A percentile compares a stretch with the other conserved stretches of the same genome.
Evolutionary conservation across 2,888 invertebrate genomes (phyloP).

Genomic region (Gnatocerus cornutus): DNA sequence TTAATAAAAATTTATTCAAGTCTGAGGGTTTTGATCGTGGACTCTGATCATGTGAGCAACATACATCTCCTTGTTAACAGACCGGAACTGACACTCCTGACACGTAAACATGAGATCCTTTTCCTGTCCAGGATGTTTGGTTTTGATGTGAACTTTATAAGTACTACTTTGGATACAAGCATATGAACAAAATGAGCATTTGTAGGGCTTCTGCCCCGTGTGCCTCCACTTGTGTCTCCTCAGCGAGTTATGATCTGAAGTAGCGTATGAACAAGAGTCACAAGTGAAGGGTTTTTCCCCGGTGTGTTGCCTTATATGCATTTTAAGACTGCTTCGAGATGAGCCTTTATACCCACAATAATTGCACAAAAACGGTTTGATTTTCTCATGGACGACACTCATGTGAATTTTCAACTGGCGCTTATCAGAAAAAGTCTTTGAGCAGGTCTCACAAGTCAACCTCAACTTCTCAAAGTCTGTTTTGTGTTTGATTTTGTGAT

Average conservation of each 20-base stretch:
- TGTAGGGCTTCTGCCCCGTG: slow-evolving; percentile 83
- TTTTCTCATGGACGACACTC: slow-evolving; percentile 79
- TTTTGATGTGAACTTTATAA: slow-evolving; percentile 84
- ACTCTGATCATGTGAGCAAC: slow-evolving; percentile 72
- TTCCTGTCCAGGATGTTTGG: slow-evolving; percentile 83
- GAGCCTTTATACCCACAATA: slow-evolving; percentile 81
- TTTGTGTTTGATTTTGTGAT: slow-evolving; percentile 80
- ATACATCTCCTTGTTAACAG: slow-evolving; percentile 79
- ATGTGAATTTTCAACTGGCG: slow-evolving; percentile 74
- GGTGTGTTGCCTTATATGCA: slow-evolving; percentile 82
- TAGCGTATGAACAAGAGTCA: slow-evolving; percentile 80
- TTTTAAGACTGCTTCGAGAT: slow-evolving; percentile 77
- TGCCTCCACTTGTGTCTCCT: slow-evolving; percentile 86
- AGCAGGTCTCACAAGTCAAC: slow-evolving; percentile 75
- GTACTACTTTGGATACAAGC: slow-evolving; percentile 86
- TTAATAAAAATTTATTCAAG: slow-evolving; percentile 31
- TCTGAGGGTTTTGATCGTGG: slow-evolving; percentile 71
- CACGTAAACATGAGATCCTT: slow-evolving; percentile 78
- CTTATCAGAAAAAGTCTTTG: slow-evolving; percentile 74
- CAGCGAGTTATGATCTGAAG: slow-evolving; percentile 87
- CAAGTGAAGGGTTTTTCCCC: slow-evolving; percentile 87
- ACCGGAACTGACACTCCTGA: slow-evolving; percentile 76
- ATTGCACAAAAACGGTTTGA: slow-evolving; percentile 79
- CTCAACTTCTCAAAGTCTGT: slow-evolving; percentile 62
- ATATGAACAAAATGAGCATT: slow-evolving; percentile 86